phyloP scores from a whole-genome alignment of 2,888 invertebrate genomes.

The Reticulitermes lucifugus region DNA sequence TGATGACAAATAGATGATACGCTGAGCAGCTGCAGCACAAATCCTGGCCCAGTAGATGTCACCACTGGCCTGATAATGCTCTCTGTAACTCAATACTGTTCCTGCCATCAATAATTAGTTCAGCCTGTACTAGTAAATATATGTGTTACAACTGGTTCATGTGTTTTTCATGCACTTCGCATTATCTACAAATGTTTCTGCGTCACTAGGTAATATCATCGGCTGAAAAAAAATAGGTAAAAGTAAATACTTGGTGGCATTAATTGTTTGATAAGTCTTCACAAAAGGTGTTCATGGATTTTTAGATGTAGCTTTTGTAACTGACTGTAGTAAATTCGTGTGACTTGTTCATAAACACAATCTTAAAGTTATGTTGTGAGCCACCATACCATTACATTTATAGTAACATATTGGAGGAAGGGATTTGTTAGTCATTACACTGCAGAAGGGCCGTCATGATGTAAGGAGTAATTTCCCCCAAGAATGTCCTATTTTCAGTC shows the following conservation, averaged over 20 bases:
- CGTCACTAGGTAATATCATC: neutral
- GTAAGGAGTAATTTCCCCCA: too few relatives aligned
- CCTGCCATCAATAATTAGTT: constrained; percentile 37
- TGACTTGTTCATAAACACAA: too few relatives aligned
- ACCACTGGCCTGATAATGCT: constrained; percentile 36
- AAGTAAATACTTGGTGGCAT: too few relatives aligned
- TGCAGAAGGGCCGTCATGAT: too few relatives aligned
- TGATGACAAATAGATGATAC: neutral
- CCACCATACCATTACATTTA: too few relatives aligned
- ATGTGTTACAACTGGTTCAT: neutral
- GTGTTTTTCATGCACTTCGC: neutral
- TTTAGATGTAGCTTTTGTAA: constrained; percentile 7
- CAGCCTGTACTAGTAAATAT: constrained; percentile 12
- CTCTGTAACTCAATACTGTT: constrained; percentile 38
- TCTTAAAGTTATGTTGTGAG: too few relatives aligned
- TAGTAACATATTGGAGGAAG: too few relatives aligned
- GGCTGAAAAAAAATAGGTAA: too few relatives aligned
- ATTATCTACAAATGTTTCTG: constrained; percentile 7
- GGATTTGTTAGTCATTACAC: too few relatives aligned
- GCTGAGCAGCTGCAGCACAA: neutral
- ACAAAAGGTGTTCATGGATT: neutral
- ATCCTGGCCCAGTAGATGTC: constrained; percentile 40
- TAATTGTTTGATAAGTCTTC: constrained; percentile 6
- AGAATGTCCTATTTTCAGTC: too few relatives aligned
- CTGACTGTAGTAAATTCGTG: neutral